phyloP scores from a whole-genome alignment of 2,113 vertebrate genomes.

The Astur gentilis region DNA sequence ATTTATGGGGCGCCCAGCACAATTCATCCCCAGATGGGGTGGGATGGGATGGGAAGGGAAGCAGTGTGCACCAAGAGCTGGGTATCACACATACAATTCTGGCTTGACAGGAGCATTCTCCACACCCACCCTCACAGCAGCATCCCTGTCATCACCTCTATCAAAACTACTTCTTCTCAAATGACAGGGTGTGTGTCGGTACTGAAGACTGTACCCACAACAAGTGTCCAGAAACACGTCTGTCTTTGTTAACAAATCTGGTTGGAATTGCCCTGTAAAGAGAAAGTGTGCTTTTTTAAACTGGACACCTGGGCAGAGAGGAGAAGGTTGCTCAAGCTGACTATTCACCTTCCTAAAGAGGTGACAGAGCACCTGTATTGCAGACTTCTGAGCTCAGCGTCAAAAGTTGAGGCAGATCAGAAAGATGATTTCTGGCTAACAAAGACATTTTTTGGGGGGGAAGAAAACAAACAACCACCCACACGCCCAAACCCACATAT shows the following conservation, averaged over 20 bases:
- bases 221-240: accelerated
- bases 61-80: background rate
- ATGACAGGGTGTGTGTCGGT: background rate
- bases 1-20: background rate
- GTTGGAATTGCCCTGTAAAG: background rate
- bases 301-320: background rate
- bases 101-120: background rate
- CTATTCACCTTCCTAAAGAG: background rate
- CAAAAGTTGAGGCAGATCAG: background rate
- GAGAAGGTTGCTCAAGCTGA: background rate
- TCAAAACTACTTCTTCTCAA: background rate
- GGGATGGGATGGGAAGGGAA: background rate
- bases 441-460: background rate
- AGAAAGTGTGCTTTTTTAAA: background rate
- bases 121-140: background rate
- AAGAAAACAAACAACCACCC: background rate
- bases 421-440: background rate
- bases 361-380: background rate
- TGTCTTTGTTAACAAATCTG: accelerated
- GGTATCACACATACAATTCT: background rate
- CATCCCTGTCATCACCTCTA: background rate
- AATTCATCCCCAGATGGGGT: background rate
- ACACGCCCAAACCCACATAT: background rate
- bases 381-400: background rate
- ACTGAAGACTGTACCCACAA: background rate